Base-by-base conservation (phyloP, 2,113 vertebrate genomes). In the Pontoporia blainvillei region DNA sequence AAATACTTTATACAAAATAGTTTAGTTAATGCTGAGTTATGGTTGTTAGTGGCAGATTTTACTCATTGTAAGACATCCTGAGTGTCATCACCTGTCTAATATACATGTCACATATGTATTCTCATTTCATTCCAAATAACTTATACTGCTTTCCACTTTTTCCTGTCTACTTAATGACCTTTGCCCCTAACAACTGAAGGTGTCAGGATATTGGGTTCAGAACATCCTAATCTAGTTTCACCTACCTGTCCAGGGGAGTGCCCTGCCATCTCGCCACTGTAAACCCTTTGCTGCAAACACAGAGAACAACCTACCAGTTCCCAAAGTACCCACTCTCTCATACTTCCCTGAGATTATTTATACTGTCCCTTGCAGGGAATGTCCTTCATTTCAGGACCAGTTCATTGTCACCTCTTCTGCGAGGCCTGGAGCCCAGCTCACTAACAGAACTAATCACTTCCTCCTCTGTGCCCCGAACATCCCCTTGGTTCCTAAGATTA, bases 81-180 rank as follows among this genome's bases (percentile, higher is more conserved):
- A 36, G 11, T 61, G 6, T 69, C 8, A 14, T 46, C n/a, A 75
- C 13, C 21, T 31, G 29, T 71, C 52, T 81, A 46, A 49, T 49
- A 79, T 62, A 71, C 1, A 9, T 57, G 86, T 86, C 52, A 86
- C 21, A 31, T 57, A 44, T 14, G 46, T 49, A 71, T 66, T 81
- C 31, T 93, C 44, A 93, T 83, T 71, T 83, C 54, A 85, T 78
- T 61, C 67, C 29, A 67, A 85, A 62, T 27, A 88, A 81, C 17
- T 44, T 59, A 17, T 54, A 31, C n/a, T 67, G 2, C 27, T 87
- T 76, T 83, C 46, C 27, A 36, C 46, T 73, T 67, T 78, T 57
- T 84, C 61, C 44, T 67, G 18, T 87, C 62, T 92, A 8, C 31
- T 83, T 49, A 75, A 13, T 23, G 11, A 4, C 41, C 71, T 86